Conservation (phyloP, 2,888 invertebrate species). For the Choreutis nemorana region DNA sequence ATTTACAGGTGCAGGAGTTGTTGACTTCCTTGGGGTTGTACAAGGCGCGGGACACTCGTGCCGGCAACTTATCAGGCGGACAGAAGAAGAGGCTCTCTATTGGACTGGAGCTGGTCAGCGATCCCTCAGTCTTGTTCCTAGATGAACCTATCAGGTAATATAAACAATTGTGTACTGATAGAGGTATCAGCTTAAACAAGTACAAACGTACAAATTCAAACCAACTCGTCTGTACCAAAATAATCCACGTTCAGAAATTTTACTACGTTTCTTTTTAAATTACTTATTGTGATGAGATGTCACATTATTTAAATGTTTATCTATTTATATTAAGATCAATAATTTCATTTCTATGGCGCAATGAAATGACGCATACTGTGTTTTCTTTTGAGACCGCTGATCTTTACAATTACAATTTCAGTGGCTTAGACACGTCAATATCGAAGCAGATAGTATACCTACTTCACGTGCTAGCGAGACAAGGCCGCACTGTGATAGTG, state of each 20-base stretch:
- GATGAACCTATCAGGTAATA: constrained; percentile 94
- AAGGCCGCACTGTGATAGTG: constrained; percentile 87
- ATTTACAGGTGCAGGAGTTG: constrained; percentile 78
- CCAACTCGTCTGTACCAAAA: too few relatives aligned
- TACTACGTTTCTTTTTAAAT: too few relatives aligned
- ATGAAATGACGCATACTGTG: constrained; percentile 2
- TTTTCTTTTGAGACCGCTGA: background rate
- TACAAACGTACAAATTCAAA: too few relatives aligned
- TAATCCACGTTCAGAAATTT: too few relatives aligned
- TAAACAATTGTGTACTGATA: background rate
- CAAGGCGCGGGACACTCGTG: constrained; percentile 71
- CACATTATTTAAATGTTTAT: too few relatives aligned
- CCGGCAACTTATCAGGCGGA: constrained; percentile 83
- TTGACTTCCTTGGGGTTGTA: constrained; percentile 78
- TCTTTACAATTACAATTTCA: constrained; percentile 44
- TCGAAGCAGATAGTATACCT: constrained; percentile 84
- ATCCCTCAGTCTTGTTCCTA: constrained; percentile 92
- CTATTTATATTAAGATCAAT: too few relatives aligned
- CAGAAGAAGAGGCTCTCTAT: constrained; percentile 90
- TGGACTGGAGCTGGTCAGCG: constrained; percentile 88
- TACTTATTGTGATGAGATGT: too few relatives aligned
- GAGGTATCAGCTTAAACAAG: too few relatives aligned
- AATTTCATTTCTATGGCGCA: too few relatives aligned
- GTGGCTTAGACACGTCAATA: constrained; percentile 82
- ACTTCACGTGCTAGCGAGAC: constrained; percentile 80